phyloP scores from a whole-genome alignment of 2,888 invertebrate species.

The Tetranychus piercei region DNA sequence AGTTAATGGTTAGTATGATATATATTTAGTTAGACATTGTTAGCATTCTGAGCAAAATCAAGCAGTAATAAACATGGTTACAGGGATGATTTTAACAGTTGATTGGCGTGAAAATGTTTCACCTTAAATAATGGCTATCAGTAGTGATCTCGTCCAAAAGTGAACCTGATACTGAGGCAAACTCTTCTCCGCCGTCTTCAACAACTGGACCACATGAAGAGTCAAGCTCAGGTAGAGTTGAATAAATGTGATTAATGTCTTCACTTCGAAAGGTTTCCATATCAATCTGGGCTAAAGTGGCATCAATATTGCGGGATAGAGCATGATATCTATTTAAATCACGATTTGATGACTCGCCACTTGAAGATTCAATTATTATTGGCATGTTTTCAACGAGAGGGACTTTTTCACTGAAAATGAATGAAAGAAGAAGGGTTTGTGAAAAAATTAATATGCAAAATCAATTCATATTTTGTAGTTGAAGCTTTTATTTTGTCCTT shows the following conservation, averaged over 20 bases:
- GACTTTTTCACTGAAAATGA: not conserved
- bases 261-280: slow-evolving; percentile 83
- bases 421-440: not conserved
- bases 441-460: not conserved
- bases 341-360: not conserved
- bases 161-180: slow-evolving; percentile 60
- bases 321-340: not conserved
- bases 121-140: slow-evolving; percentile 9
- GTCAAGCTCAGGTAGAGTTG: not conserved
- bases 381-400: not conserved
- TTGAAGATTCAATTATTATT: not conserved
- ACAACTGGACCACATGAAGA: slow-evolving; percentile 30
- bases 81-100: not conserved
- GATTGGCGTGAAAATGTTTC: not conserved
- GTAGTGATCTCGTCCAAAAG: slow-evolving; percentile 42
- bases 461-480: not conserved
- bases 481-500: not conserved
- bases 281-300: slow-evolving; percentile 79
- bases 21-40: not conserved
- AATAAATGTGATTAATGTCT: slow-evolving; percentile 45
- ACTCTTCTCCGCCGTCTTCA: slow-evolving; percentile 53
- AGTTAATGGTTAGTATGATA: not conserved
- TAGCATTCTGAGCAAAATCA: not conserved
- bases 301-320: slow-evolving; percentile 49
- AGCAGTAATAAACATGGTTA: not conserved